Percentiles rank a stretch among this genome's conserved stretches.
Conservation (phyloP, 2,113 vertebrate species). For the Melanerpes aurifrons region DNA sequence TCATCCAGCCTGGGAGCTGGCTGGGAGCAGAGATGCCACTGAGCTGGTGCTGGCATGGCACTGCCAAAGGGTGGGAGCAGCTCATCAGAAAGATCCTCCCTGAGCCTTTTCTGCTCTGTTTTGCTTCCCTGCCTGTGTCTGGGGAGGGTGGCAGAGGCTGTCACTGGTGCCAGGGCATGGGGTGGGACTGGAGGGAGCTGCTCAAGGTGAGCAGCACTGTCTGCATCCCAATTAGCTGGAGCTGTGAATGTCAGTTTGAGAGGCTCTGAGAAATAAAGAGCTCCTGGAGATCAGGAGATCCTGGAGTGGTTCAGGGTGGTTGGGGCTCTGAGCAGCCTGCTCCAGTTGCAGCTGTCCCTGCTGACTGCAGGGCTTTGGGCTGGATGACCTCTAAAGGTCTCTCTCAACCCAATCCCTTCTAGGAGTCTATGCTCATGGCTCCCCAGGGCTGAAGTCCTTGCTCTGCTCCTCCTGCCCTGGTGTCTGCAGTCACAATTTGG, state of each 20-base stretch:
- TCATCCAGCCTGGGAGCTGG: not conserved
- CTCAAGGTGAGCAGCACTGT: slow-evolving; percentile 20
- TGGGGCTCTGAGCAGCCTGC: no score
- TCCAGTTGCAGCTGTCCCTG: no score
- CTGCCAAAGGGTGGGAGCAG: not conserved
- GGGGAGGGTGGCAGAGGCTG: not conserved
- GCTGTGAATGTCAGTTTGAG: not conserved
- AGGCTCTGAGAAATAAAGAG: not conserved
- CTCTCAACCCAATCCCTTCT: no score
- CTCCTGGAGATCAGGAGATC: not conserved
- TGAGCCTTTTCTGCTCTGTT: not conserved
- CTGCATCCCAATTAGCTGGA: slow-evolving; percentile 43
- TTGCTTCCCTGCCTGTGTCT: not conserved
- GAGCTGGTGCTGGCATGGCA: not conserved
- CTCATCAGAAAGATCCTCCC: not conserved
- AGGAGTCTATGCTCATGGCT: not conserved
- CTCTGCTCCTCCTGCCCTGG: not conserved
- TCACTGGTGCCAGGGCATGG: not conserved
- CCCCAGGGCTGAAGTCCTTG: not conserved
- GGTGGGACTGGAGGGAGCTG: not conserved
- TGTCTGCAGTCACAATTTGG: not conserved
- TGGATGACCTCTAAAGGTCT: no score
- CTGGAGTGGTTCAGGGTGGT: no score
- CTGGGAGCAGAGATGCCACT: not conserved
- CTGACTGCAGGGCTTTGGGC: no score